Conservation (phyloP, 2,797 vertebrate species). For the Gallinago stenura region DNA sequence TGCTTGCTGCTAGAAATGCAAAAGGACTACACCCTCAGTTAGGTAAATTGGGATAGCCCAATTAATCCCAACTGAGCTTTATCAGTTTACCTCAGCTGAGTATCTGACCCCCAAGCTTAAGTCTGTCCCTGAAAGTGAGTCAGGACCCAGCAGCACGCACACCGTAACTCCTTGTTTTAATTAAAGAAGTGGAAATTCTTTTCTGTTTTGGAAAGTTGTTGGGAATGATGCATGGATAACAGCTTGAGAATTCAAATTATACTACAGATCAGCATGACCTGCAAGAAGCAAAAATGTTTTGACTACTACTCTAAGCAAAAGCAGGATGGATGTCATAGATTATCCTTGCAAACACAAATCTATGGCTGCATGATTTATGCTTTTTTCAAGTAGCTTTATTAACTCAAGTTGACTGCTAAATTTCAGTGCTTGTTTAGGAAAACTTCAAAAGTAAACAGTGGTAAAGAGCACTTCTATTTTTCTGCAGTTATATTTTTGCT, state of each 20-base stretch:
- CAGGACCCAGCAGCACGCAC: background rate
- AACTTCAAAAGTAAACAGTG: slow-evolving; percentile 41
- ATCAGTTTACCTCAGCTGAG: background rate
- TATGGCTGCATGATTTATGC: background rate
- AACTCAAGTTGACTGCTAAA: slow-evolving; percentile 6
- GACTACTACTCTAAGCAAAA: slow-evolving; percentile 64
- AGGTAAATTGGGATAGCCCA: background rate
- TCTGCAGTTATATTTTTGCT: background rate
- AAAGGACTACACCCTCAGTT: background rate
- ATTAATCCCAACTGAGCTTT: background rate
- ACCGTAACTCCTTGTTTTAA: background rate
- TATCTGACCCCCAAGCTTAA: background rate
- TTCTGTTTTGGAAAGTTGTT: slow-evolving; percentile 52
- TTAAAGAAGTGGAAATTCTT: slow-evolving; percentile 41
- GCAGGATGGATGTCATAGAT: slow-evolving; percentile 51
- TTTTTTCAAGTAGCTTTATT: slow-evolving; percentile 45
- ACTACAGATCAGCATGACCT: slow-evolving; percentile 54
- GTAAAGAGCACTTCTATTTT: slow-evolving; percentile 24
- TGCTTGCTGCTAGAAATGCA: background rate
- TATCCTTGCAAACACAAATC: background rate
- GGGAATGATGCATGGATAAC: slow-evolving; percentile 58
- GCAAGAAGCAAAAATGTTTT: slow-evolving; percentile 71
- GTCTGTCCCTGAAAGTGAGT: background rate
- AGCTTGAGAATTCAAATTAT: slow-evolving; percentile 73
- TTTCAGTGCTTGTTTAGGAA: slow-evolving; percentile 27